Conservation (phyloP, 2,888 invertebrate species). For the Antheraea assamensis region DNA sequence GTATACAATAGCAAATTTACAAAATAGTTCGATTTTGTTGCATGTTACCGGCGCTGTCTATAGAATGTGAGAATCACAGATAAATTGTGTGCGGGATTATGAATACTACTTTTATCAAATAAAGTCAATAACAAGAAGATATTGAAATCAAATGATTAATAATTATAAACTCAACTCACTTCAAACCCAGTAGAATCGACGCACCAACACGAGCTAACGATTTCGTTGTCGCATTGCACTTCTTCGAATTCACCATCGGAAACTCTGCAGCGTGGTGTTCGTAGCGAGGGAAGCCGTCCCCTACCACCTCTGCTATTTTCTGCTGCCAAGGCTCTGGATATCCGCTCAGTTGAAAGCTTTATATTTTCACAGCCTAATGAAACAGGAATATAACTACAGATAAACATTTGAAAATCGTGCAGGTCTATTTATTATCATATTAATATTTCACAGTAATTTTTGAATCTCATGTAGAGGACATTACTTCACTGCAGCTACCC, state of each 20-base stretch:
- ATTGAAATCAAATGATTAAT: background rate
- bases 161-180: conserved; percentile 44
- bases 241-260: conserved; percentile 88
- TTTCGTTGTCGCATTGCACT: conserved; percentile 89
- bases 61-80: background rate
- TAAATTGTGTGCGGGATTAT: too few relatives aligned
- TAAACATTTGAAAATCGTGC: background rate
- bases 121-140: too few relatives aligned
- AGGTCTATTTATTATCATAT: background rate
- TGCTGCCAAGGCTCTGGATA: conserved; percentile 70
- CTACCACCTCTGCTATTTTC: conserved; percentile 83
- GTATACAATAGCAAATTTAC: background rate
- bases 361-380: conserved; percentile 72
- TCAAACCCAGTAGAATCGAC: conserved; percentile 91
- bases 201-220: conserved; percentile 91
- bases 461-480: too few relatives aligned
- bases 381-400: background rate
- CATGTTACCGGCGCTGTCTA: background rate
- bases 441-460: background rate
- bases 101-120: too few relatives aligned
- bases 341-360: conserved; percentile 69
- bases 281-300: conserved; percentile 83
- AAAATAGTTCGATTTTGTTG: background rate
- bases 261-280: conserved; percentile 88
- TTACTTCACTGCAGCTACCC: too few relatives aligned